Percentiles rank a stretch among this genome's conserved stretches.
Evolutionary conservation across 2,888 invertebrate genomes (phyloP).

Genomic region (Drosophila monieri): DNA sequence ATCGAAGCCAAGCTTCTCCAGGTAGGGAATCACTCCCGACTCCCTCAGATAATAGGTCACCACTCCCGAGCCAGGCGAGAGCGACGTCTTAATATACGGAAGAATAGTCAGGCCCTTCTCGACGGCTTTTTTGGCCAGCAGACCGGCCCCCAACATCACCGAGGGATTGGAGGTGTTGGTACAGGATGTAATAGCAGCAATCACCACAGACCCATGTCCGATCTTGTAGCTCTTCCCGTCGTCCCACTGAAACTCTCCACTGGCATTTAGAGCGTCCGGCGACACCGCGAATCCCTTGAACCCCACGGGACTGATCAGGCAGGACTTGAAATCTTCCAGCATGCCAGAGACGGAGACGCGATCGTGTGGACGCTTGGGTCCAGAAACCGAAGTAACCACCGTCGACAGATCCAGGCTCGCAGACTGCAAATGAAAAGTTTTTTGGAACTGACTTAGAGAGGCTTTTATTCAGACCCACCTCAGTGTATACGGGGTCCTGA

Average conservation of each 20-base stretch:
- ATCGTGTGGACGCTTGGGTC: constrained; percentile 98
- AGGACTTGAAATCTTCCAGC: constrained; percentile 94
- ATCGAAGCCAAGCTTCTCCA: constrained; percentile 95
- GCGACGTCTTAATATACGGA: constrained; percentile 97
- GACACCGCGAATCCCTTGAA: constrained; percentile 96
- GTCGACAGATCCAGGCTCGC: constrained; percentile 91
- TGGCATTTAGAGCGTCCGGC: constrained; percentile 86
- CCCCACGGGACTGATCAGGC: constrained; percentile 95
- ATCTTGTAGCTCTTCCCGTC: constrained; percentile 92
- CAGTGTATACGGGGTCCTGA: constrained; percentile 93
- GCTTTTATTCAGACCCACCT: constrained; percentile 77
- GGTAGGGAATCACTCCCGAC: constrained; percentile 94
- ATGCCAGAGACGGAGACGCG: constrained; percentile 95
- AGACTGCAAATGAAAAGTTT: constrained; percentile 46
- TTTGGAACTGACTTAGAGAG: neutral
- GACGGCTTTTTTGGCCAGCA: constrained; percentile 97
- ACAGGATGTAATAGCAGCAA: constrained; percentile 98
- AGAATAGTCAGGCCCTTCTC: constrained; percentile 94
- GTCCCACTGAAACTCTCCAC: constrained; percentile 90
- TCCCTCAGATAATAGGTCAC: constrained; percentile 92
- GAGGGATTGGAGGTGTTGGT: constrained; percentile 99
- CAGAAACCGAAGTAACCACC: constrained; percentile 97
- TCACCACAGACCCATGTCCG: constrained; percentile 96
- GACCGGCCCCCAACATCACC: constrained; percentile 98
- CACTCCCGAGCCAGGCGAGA: constrained; percentile 98